Evolutionary conservation across 2,113 vertebrate genomes (phyloP).

Genomic region (Pituophis catenifer): DNA sequence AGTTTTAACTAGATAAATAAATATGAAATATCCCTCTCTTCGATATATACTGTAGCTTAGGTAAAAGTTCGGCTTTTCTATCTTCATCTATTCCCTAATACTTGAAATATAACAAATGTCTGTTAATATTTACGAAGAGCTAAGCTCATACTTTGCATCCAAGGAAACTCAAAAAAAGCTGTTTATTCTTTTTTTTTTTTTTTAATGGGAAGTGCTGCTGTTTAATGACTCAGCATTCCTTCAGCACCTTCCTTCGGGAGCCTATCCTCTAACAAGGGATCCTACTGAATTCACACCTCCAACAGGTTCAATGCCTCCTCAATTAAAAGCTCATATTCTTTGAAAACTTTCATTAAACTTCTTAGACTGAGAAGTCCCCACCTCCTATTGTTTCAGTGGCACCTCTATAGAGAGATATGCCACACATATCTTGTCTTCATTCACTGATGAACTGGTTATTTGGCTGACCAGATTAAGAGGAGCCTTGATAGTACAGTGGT

Average conservation of each 20-base stretch:
- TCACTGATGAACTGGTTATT: neutral
- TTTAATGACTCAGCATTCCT: neutral
- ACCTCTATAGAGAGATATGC: neutral
- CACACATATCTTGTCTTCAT: neutral
- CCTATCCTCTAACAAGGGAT: neutral
- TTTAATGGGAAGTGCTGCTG: neutral
- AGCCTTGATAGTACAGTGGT: too few relatives aligned
- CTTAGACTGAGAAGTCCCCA: neutral
- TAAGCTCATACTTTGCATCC: neutral
- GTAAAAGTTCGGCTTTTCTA: neutral
- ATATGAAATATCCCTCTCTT: neutral
- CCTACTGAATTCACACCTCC: neutral
- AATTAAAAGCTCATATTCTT: neutral
- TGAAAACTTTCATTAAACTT: neutral
- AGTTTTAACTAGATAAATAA: neutral
- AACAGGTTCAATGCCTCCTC: neutral
- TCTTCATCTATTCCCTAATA: neutral
- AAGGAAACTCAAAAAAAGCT: neutral
- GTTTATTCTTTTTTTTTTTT: neutral
- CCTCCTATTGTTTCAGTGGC: too few relatives aligned
- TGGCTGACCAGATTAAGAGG: neutral
- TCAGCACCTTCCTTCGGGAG: neutral
- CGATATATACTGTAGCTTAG: neutral
- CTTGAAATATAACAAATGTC: neutral
- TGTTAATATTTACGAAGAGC: neutral